Base-by-base conservation (phyloP, 2,888 invertebrate genomes). In the Hylaea fasciaria region DNA sequence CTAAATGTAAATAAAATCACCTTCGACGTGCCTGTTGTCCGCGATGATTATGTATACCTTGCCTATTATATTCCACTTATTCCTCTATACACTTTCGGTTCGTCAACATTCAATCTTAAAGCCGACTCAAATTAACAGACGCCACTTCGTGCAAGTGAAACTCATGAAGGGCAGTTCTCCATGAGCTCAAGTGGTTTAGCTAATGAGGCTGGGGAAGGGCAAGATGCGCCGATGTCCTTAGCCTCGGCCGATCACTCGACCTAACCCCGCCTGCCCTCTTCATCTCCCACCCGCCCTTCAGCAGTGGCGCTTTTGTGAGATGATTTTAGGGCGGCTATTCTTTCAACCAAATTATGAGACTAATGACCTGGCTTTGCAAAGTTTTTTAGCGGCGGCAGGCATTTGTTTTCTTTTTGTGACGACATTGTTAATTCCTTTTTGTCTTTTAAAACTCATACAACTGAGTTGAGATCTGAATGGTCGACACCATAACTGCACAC, bases 171-270 rank as follows among this genome's bases (percentile, higher is more conserved):
- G 65, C 68, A 70, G 71, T 66, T 68, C 66, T 72, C 73, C 77
- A 78, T 77, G 77, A 77, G 75, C 73, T 80, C 72, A 68, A 83
- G 78, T 77, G 78, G 74, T 71, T 70, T 70, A 72, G 74, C 78
- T 84, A 85, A 82, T 84, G 84, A 84, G 80, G 68, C 76, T 70
- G 65, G 61, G 74, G 77, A 78, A 82, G 80, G 82, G 82, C 78
- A 81, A 82, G 83, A 82, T 77, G 80, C 77, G 81, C 77, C 73
- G 73, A 72, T 78, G 83, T 82, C 85, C 85, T 81, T 81, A 82
- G 74, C 69, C 71, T 73, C 73, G 82, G 79, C 80, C 82, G 82
- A 86, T 86, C 83, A 83, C 85, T 85, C 82, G 81, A 80, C 83
- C 79, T 73, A 57, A 57, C 66, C 65, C 58, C 60, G 53, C 43